Percentiles rank a stretch among this genome's conserved stretches.
phyloP scores from a whole-genome alignment of 2,888 invertebrate species.

The Epicampocera succincta region DNA sequence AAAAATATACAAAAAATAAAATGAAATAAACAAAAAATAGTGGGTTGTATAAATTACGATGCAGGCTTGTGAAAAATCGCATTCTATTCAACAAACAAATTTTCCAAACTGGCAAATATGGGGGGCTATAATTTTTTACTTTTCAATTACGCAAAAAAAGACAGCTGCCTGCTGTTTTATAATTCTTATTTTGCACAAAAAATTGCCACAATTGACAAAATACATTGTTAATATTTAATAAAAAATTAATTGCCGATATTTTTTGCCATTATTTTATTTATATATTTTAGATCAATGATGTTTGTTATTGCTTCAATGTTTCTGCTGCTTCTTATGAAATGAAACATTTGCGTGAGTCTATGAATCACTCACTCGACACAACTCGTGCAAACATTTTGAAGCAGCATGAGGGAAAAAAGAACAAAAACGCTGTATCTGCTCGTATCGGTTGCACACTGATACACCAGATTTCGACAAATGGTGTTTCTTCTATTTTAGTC shows the following conservation, averaged over 20 bases:
- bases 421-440: conserved; percentile 39
- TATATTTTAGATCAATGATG: conserved; percentile 41
- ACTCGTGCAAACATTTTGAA: conserved; percentile 43
- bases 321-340: conserved; percentile 21
- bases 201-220: conserved; percentile 41
- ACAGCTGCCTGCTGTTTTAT: conserved; percentile 42
- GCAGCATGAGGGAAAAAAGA: neutral
- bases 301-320: conserved; percentile 19
- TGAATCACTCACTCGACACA: conserved; percentile 69
- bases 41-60: conserved; percentile 63
- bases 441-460: conserved; percentile 1
- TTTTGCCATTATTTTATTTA: conserved; percentile 30
- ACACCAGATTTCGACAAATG: conserved; percentile 48
- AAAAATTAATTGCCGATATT: conserved; percentile 48
- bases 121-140: conserved; percentile 52
- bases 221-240: conserved; percentile 53
- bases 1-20: conserved; percentile 3
- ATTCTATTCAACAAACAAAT: conserved; percentile 54
- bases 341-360: conserved; percentile 61
- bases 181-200: conserved; percentile 1
- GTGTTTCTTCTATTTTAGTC: conserved; percentile 55
- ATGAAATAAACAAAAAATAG: conserved; percentile 32
- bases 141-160: neutral
- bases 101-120: conserved; percentile 66
- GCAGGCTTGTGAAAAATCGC: conserved; percentile 13